A percentile compares a stretch with the other conserved stretches of the same genome.
Evolutionary conservation across 2,888 invertebrate species (phyloP).

Genomic region (Cephus rjabovi): DNA sequence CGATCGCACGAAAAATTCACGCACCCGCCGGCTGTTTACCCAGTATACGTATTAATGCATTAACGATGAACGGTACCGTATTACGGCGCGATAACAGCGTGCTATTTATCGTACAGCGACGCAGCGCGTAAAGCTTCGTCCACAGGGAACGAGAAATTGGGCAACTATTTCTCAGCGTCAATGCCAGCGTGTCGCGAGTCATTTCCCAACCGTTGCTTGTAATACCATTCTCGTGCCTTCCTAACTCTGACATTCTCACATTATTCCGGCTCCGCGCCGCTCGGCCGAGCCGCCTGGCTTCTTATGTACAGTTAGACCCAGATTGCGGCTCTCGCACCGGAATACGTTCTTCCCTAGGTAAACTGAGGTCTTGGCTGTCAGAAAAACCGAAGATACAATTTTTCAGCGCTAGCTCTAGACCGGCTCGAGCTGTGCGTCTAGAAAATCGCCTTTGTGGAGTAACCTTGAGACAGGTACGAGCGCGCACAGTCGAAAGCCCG

Average conservation of each 20-base stretch:
- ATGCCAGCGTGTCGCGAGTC: constrained; percentile 33
- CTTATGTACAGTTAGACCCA: constrained; percentile 40
- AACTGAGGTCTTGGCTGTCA: background rate
- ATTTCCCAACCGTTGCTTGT: constrained; percentile 39
- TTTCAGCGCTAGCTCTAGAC: background rate
- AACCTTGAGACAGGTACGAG: background rate
- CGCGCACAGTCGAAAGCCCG: background rate
- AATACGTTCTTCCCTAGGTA: background rate
- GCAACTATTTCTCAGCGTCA: constrained; percentile 14
- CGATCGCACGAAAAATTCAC: background rate
- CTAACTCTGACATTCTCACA: constrained; percentile 36
- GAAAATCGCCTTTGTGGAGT: background rate
- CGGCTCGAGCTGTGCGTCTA: background rate
- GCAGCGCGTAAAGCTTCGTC: background rate
- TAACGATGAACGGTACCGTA: background rate
- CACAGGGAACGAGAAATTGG: constrained; percentile 22
- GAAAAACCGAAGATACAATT: background rate
- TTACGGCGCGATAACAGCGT: no score
- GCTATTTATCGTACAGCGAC: background rate
- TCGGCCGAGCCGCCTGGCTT: constrained; percentile 20
- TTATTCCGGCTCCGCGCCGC: constrained; percentile 14
- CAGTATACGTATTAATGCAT: background rate
- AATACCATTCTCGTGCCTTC: background rate
- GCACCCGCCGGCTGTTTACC: background rate
- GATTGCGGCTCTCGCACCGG: background rate